A percentile compares a stretch with the other conserved stretches of the same genome.
Evolutionary conservation across 2,888 invertebrate species (phyloP).

Genomic region (Amblyjoppa fuscipennis): DNA sequence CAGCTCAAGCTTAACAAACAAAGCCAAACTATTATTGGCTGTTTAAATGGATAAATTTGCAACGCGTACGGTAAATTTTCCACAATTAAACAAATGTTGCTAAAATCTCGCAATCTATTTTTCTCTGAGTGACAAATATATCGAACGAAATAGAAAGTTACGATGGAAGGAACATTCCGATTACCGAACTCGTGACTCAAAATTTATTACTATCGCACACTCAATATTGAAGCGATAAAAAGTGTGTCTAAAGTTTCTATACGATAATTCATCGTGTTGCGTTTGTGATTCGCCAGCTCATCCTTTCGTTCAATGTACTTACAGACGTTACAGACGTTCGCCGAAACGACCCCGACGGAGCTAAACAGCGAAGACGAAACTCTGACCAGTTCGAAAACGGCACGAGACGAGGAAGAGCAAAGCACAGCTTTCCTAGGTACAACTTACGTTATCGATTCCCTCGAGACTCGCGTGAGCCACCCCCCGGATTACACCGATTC

Average conservation of each 20-base stretch:
- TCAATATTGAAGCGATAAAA: background rate
- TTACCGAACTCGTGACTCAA: background rate
- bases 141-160: background rate
- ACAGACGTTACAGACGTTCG: slow-evolving; percentile 48
- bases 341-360: slow-evolving; percentile 4
- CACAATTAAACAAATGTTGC: background rate
- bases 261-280: background rate
- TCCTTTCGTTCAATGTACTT: background rate
- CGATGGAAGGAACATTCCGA: background rate
- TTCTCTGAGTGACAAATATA: background rate
- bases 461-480: slow-evolving; percentile 44
- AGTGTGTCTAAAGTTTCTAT: background rate
- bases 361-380: slow-evolving; percentile 20
- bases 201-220: background rate
- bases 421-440: slow-evolving; percentile 39
- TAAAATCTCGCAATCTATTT: background rate
- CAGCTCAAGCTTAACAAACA: too few species aligned
- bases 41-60: too few species aligned
- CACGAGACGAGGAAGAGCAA: slow-evolving; percentile 25
- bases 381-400: slow-evolving; percentile 23
- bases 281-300: background rate
- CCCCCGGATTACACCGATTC: slow-evolving; percentile 37
- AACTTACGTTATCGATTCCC: slow-evolving; percentile 52
- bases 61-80: too few species aligned
- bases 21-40: too few species aligned